phyloP scores from a whole-genome alignment of 2,888 invertebrate species.

The Prenolepis imparis region DNA sequence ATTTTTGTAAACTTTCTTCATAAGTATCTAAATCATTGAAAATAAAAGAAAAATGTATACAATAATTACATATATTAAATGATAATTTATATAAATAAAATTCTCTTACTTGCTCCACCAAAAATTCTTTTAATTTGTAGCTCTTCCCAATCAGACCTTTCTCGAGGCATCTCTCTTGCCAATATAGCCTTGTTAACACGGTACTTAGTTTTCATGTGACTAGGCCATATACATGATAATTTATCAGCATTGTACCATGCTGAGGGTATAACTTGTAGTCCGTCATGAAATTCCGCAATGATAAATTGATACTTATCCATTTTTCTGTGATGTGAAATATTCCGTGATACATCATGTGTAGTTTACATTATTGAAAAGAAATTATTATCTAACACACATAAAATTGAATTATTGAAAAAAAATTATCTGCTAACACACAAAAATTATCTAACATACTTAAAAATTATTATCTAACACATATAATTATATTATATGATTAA shows the following conservation, averaged over 20 bases:
- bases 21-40: no score
- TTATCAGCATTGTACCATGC: background rate
- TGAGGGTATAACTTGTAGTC: background rate
- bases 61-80: no score
- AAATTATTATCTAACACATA: no score
- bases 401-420: no score
- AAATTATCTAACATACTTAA: no score
- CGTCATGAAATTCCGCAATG: slow-evolving; percentile 7
- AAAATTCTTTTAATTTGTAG: background rate
- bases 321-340: background rate
- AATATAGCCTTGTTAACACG: background rate
- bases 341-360: background rate
- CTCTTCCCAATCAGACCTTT: background rate
- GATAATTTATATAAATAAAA: no score
- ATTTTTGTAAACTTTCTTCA: no score
- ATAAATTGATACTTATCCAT: background rate
- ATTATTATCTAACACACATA: background rate
- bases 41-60: no score
- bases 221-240: background rate
- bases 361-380: background rate
- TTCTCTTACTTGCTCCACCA: background rate
- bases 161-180: background rate
- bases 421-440: no score
- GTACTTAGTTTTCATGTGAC: background rate
- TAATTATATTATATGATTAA: background rate